Percentiles rank a stretch among this genome's conserved stretches.
phyloP scores from a whole-genome alignment of 2,888 invertebrate genomes.

The Oeneis ivallda region DNA sequence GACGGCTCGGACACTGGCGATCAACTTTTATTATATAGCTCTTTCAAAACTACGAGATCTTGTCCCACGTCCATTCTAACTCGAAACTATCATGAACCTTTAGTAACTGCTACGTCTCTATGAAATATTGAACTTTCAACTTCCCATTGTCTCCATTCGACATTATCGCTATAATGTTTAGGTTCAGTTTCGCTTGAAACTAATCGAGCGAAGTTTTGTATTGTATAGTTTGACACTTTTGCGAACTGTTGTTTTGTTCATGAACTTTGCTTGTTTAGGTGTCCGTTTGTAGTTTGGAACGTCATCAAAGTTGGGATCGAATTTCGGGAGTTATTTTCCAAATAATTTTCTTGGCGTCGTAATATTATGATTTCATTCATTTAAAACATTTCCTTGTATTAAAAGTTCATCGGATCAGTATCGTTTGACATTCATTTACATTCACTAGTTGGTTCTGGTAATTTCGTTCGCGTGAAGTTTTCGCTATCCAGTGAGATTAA shows the following conservation, averaged over 20 bases:
- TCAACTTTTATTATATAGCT: conserved; percentile 38
- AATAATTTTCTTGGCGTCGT: conserved; percentile 18
- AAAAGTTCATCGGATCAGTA: no score
- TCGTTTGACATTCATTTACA: background rate
- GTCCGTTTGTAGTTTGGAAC: conserved; percentile 55
- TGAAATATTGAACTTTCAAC: conserved; percentile 58
- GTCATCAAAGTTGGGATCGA: conserved; percentile 45
- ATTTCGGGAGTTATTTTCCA: conserved; percentile 33
- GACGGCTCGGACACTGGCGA: conserved; percentile 22
- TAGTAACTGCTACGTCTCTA: conserved; percentile 50
- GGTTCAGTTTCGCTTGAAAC: conserved; percentile 35
- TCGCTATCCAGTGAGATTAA: no score
- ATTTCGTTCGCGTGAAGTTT: no score
- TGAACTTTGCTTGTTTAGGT: conserved; percentile 55
- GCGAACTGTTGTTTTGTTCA: conserved; percentile 54
- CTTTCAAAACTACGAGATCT: conserved; percentile 35
- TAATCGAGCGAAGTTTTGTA: conserved; percentile 17
- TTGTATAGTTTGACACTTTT: conserved; percentile 42
- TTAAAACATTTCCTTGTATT: background rate
- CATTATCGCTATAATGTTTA: conserved; percentile 1
- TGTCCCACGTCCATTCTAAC: conserved; percentile 40
- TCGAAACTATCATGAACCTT: conserved; percentile 44
- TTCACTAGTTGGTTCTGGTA: no score
- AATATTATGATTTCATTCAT: background rate
- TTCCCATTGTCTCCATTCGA: conserved; percentile 26